Conservation (phyloP, 2,888 invertebrate genomes). For the Macaria liturata region DNA sequence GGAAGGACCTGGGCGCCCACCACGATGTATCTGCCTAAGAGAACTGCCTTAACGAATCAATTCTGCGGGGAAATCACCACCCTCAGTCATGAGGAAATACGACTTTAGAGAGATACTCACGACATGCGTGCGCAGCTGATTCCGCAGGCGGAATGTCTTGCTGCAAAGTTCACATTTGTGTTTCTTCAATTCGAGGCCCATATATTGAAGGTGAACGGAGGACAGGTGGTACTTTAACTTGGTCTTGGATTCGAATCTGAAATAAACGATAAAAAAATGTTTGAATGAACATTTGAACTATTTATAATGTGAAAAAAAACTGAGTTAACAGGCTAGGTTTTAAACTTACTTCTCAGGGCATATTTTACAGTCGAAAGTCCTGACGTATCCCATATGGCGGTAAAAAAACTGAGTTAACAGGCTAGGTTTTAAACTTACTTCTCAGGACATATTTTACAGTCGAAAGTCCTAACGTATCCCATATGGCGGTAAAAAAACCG, state of each 20-base stretch:
- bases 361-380: slow-evolving; percentile 42
- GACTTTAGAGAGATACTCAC: slow-evolving; percentile 46
- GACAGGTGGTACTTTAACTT: slow-evolving; percentile 50
- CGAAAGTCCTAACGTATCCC: slow-evolving; percentile 39
- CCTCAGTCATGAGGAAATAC: no score
- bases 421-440: slow-evolving; percentile 40
- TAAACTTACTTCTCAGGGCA: slow-evolving; percentile 52
- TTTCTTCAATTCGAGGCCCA: slow-evolving; percentile 42
- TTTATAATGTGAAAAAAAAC: slow-evolving; percentile 17
- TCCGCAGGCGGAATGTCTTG: slow-evolving; percentile 44
- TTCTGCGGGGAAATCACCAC: no score
- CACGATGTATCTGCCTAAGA: no score
- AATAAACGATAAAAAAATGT: neutral
- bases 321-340: neutral
- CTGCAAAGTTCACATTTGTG: slow-evolving; percentile 48
- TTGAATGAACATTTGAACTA: no score
- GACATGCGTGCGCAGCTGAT: slow-evolving; percentile 41
- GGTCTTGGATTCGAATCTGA: slow-evolving; percentile 49
- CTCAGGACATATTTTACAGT: slow-evolving; percentile 53
- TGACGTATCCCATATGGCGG: slow-evolving; percentile 51
- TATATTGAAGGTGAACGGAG: slow-evolving; percentile 48
- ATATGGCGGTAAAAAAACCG: slow-evolving; percentile 43
- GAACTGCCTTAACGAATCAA: no score
- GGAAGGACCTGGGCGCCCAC: no score
- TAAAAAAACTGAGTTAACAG: slow-evolving; percentile 17